Base-by-base conservation (phyloP, 2,888 invertebrate species). In the Pasiphila rectangulata region DNA sequence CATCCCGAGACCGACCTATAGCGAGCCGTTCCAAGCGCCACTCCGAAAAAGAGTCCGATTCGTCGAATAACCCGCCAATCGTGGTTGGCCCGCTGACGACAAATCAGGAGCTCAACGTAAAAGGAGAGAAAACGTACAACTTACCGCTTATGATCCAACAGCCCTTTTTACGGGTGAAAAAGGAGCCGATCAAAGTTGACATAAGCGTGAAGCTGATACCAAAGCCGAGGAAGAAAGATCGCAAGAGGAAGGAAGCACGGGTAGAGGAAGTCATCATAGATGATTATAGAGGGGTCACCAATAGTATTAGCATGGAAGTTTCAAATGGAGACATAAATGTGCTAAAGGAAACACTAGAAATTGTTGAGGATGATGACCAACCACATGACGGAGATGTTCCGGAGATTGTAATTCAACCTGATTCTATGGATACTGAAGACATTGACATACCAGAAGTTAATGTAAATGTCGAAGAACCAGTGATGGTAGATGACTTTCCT, bases 171-270 rank as follows among this genome's bases (percentile, higher is more conserved):
- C 89, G 83, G 45, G 89, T 88, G 88, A 89, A 89, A 89, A 92
- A 92, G 90, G 92, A 92, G 82, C 93, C 93, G 41, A 92, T 94
- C 63, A 94, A 94, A 90, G 92, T 94, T 82, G 94, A 94, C 75
- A 93, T 94, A 68, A 93, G 92, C 78, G 93, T 94, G 54, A 93
- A 94, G 77, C 86, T 94, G 75, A 91, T 94, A 77, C 93, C 94
- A 57, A 93, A 93, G 49, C 75, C 84, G 35, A 79, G 79, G 39
- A 89, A 84, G 58, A 84, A 77, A 59, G 88, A 89, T 36, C 85
- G 72, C 57, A 86, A 81, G 58, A 78, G 69, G 60, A 69, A 78
- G 21, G 77, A 74, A 40, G 66, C 67, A 20, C 72, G 79, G 36
- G 64, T 79, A 36, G 78, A 84, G 46, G 82, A 83, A 58, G 60